Evolutionary conservation across 1,140 invertebrate genomes (phyloP).

Genomic region (Rhagoletis zephyria): DNA sequence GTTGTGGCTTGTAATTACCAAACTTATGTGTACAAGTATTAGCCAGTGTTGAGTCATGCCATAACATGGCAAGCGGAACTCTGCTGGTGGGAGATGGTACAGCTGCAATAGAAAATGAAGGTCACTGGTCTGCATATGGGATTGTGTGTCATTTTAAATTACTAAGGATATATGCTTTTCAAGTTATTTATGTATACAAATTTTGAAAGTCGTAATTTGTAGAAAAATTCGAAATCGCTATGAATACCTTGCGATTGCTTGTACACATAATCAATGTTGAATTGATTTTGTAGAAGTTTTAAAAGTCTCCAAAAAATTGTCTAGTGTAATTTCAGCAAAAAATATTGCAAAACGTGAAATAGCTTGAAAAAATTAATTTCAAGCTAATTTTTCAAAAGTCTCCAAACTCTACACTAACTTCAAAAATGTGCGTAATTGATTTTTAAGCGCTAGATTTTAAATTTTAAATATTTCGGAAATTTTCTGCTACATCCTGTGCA

Average conservation of each 20-base stretch:
- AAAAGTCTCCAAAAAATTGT: no score
- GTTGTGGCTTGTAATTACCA: conserved; percentile 8
- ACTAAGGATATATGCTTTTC: neutral
- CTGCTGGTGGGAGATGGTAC: neutral
- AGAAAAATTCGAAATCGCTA: no score
- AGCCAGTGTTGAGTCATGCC: neutral
- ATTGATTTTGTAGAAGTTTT: no score
- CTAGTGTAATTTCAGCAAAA: no score
- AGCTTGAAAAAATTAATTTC: no score
- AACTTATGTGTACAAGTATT: neutral
- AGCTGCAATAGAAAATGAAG: conserved; percentile 19
- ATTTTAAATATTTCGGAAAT: no score
- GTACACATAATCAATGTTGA: no score
- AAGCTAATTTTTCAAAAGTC: neutral
- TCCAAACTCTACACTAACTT: conserved; percentile 12
- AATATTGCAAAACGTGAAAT: no score
- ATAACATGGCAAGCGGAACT: neutral
- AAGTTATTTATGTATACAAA: no score
- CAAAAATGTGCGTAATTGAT: neutral
- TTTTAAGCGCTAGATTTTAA: neutral
- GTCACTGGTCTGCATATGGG: neutral
- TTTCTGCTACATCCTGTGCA: no score
- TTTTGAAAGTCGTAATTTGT: no score
- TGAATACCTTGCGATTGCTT: no score
- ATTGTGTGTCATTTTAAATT: conserved; percentile 11